Conservation (phyloP, 2,888 invertebrate genomes). For the Drosophila quinaria region DNA sequence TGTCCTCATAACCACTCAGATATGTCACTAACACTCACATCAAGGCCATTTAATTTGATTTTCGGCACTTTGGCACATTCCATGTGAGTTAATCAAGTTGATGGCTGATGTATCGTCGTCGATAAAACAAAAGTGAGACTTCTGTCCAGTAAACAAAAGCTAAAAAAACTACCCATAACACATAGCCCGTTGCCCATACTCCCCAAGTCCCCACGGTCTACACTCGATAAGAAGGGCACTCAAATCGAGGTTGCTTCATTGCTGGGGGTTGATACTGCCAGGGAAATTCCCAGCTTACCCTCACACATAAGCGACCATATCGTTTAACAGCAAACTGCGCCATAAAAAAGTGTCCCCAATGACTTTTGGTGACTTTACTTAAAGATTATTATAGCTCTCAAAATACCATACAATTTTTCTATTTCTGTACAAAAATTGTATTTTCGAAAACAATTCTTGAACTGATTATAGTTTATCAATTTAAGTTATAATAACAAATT, state of each 20-base stretch:
- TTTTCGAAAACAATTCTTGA: not conserved
- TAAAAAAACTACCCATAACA: slow-evolving; percentile 37
- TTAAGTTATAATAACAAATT: not conserved
- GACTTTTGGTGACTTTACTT: slow-evolving; percentile 19
- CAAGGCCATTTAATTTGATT: slow-evolving; percentile 84
- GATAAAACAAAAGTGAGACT: slow-evolving; percentile 72
- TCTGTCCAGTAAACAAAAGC: slow-evolving; percentile 44
- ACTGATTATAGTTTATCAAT: not conserved
- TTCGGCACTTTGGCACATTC: slow-evolving; percentile 78
- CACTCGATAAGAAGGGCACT: slow-evolving; percentile 41
- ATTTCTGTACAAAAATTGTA: not conserved
- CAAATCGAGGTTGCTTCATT: slow-evolving; percentile 8
- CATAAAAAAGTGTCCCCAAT: slow-evolving; percentile 60
- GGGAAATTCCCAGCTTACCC: slow-evolving; percentile 25
- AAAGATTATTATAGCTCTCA: not conserved
- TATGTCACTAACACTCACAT: slow-evolving; percentile 85
- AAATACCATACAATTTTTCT: not conserved
- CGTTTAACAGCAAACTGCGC: slow-evolving; percentile 70
- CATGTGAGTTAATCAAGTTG: slow-evolving; percentile 78
- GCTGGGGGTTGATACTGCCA: slow-evolving; percentile 42
- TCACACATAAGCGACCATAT: slow-evolving; percentile 37
- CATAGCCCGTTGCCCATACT: slow-evolving; percentile 12
- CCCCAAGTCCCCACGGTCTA: slow-evolving; percentile 24
- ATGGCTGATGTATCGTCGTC: slow-evolving; percentile 75
- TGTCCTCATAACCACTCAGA: slow-evolving; percentile 62